phyloP scores from a whole-genome alignment of 2,113 vertebrate genomes.

The Tilapia sparmanii region DNA sequence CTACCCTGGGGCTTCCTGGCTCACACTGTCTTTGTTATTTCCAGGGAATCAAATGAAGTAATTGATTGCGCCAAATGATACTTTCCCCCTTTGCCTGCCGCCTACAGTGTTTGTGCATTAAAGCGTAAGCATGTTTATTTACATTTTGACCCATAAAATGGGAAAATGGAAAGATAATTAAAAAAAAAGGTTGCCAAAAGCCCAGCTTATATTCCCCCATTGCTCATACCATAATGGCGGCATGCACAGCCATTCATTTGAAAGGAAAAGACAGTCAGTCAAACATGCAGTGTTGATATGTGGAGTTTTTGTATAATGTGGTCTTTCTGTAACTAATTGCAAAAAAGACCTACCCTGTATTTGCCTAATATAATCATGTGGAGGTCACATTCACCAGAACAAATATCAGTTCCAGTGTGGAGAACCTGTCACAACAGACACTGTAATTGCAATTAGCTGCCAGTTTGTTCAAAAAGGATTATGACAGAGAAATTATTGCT shows the following conservation, averaged over 20 bases:
- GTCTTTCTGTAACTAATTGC: background rate
- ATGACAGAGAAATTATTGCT: slow-evolving; percentile 25
- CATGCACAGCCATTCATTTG: slow-evolving; percentile 7
- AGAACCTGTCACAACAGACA: background rate
- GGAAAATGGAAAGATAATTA: background rate
- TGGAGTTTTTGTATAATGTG: slow-evolving; percentile 30
- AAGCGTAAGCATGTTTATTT: background rate
- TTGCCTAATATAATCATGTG: slow-evolving; percentile 18
- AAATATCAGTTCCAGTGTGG: background rate
- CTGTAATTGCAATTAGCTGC: background rate
- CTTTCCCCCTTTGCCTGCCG: background rate
- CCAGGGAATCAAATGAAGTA: slow-evolving; percentile 25
- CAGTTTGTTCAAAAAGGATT: background rate
- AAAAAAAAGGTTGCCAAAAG: background rate
- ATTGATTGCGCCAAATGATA: slow-evolving; percentile 33
- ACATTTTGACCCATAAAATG: background rate
- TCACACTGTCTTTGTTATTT: slow-evolving; percentile 14
- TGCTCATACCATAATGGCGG: background rate
- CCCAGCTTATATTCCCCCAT: background rate
- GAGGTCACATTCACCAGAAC: slow-evolving; percentile 6
- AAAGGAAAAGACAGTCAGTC: slow-evolving; percentile 15
- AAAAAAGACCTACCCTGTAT: background rate
- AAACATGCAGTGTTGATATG: background rate
- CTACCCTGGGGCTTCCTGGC: slow-evolving; percentile 7
- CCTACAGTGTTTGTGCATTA: background rate